A percentile compares a stretch with the other conserved stretches of the same genome.
These are phyloP conservation scores for Catharus minimus DNA, from an alignment of 2,113 vertebrate genomes.

Conservation along the genomic window DNA sequence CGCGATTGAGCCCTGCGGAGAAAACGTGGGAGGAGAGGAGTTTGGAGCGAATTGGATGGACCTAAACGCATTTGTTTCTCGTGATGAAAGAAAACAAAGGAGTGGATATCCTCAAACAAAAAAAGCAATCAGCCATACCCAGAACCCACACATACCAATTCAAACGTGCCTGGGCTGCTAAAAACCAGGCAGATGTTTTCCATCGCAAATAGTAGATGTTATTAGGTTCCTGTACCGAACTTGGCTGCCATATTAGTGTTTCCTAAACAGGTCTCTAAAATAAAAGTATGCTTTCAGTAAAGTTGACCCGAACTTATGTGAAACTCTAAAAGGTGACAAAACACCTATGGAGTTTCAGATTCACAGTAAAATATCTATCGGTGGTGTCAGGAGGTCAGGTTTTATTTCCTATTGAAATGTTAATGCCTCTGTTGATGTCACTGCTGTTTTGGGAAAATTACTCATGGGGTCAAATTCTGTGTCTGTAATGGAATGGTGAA, in stretches of 20 bases:
- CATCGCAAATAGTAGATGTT: neutral
- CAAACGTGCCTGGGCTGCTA: neutral
- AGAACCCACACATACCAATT: neutral
- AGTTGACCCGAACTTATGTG: neutral
- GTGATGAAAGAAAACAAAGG: neutral
- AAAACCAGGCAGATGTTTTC: neutral
- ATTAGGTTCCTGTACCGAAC: neutral
- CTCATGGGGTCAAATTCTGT: conserved; percentile 45
- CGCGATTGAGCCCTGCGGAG: neutral
- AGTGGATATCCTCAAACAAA: neutral
- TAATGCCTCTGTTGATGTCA: conserved; percentile 58
- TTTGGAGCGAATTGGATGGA: neutral
- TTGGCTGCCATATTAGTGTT: neutral
- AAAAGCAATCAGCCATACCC: neutral
- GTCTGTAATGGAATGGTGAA: neutral
- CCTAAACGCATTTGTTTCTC: neutral
- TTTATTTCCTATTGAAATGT: conserved; percentile 72
- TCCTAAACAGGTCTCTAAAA: neutral
- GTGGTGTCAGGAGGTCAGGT: conserved; percentile 20
- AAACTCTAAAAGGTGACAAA: neutral
- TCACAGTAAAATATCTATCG: neutral
- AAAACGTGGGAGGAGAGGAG: neutral
- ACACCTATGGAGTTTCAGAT: neutral
- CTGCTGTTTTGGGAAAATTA: conserved; percentile 60
- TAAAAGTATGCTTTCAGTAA: neutral